Base-by-base conservation (phyloP, 2,113 vertebrate species). In the Calyptommatus sinebrachiatus region DNA sequence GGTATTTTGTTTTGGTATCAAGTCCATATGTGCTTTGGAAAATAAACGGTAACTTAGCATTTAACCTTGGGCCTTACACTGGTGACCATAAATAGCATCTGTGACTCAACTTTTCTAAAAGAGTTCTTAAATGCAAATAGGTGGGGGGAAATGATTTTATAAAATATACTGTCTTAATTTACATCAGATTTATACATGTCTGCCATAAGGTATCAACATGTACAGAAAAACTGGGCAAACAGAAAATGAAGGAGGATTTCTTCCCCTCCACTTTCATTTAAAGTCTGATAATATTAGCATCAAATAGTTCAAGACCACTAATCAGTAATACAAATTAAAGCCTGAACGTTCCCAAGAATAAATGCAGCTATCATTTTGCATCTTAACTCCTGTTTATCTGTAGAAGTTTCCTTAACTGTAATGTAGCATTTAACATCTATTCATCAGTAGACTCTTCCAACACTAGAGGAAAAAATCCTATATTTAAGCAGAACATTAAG, bases 81-180 rank as follows among this genome's bases (percentile, higher is more conserved):
- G 63, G 28, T 67, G 74, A 86, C 78, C 48, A 67, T 71, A 89
- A 88, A 61, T 4, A 22, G 81, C 60, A 78, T 75, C 79, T 41
- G n/a, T 80, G 76, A 80, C 78, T 86, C 78, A 63, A 53, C 45
- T 80, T 83, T 83, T 70, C 76, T 41, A 11, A 22, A n/a, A 62
- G 84, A 88, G 80, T n/a, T 82, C 11, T 9, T 70, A 83, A 87
- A 88, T 79, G 63, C 31, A 91, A 91, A 87, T 70, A 81, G 65
- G 26, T 68, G 80, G 83, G 41, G 80, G 73, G 35, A 84, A 84
- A 79, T 60, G 72, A 45, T 60, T 48, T 50, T n/a, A 67, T 70
- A 66, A 80, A 74, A 71, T 79, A 78, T 73, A 85, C 35, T 75
- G 53, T 62, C 35, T 75, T 76, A 71, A 86, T 80, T 83, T 10